Evolutionary conservation across 2,888 invertebrate species (phyloP).

Genomic region (Siphonodentalium dalli): DNA sequence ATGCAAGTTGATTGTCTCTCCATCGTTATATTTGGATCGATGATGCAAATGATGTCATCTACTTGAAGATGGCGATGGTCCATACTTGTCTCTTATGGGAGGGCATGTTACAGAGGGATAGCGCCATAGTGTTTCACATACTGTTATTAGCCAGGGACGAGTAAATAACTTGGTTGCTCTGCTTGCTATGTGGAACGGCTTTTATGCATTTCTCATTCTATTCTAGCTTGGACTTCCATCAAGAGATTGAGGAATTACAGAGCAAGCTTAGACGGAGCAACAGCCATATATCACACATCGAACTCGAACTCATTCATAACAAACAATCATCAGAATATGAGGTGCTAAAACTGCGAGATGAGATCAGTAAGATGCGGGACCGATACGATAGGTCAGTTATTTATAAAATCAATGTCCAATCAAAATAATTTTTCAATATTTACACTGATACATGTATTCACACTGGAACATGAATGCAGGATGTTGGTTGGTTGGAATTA

Average conservation of each 20-base stretch:
- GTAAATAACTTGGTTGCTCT: not conserved
- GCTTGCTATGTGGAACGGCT: no score
- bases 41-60: no score
- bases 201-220: no score
- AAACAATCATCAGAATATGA: conserved; percentile 75
- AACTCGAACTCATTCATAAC: conserved; percentile 83
- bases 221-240: conserved; percentile 75
- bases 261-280: conserved; percentile 83
- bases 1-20: no score
- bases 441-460: no score
- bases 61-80: conserved; percentile 9
- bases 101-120: not conserved
- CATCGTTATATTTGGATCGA: no score
- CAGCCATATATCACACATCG: conserved; percentile 83
- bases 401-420: no score
- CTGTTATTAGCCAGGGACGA: not conserved
- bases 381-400: conserved; percentile 83
- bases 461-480: no score
- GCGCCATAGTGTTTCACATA: not conserved
- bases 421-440: no score
- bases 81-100: not conserved
- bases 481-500: no score
- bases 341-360: conserved; percentile 79
- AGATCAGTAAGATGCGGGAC: conserved; percentile 86
- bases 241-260: conserved; percentile 86